phyloP scores from a whole-genome alignment of 2,888 invertebrate species.

The Conchocele bisecta region DNA sequence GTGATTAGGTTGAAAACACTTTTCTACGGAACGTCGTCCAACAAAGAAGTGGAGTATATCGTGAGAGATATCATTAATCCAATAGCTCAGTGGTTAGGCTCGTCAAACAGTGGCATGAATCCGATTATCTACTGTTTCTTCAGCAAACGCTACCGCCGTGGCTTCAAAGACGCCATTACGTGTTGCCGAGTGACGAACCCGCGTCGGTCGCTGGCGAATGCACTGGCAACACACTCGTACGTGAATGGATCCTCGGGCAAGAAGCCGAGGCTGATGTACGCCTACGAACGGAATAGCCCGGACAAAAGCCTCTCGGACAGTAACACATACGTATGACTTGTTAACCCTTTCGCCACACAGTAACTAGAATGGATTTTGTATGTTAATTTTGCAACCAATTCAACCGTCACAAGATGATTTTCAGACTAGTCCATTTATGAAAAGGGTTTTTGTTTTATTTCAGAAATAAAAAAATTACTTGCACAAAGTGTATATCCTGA shows the following conservation, averaged over 20 bases:
- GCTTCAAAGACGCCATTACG: constrained; percentile 85
- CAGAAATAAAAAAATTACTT: too few relatives aligned
- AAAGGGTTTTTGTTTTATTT: too few relatives aligned
- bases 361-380: too few relatives aligned
- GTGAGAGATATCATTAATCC: constrained; percentile 90
- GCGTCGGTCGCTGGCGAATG: constrained; percentile 26
- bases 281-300: too few relatives aligned
- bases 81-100: constrained; percentile 96
- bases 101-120: constrained; percentile 97
- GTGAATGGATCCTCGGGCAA: constrained; percentile 29
- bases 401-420: too few relatives aligned
- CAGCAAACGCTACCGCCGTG: constrained; percentile 95
- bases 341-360: too few relatives aligned
- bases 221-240: constrained; percentile 35
- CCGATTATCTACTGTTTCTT: constrained; percentile 97
- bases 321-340: too few relatives aligned
- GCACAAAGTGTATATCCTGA: too few relatives aligned
- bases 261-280: too few relatives aligned
- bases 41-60: constrained; percentile 76
- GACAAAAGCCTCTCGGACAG: too few relatives aligned
- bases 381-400: too few relatives aligned
- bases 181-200: constrained; percentile 19
- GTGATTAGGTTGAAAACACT: constrained; percentile 89
- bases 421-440: too few relatives aligned
- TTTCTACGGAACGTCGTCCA: constrained; percentile 35